Base-by-base conservation (phyloP, 2,113 vertebrate species). In the Peromyscus maniculatus region DNA sequence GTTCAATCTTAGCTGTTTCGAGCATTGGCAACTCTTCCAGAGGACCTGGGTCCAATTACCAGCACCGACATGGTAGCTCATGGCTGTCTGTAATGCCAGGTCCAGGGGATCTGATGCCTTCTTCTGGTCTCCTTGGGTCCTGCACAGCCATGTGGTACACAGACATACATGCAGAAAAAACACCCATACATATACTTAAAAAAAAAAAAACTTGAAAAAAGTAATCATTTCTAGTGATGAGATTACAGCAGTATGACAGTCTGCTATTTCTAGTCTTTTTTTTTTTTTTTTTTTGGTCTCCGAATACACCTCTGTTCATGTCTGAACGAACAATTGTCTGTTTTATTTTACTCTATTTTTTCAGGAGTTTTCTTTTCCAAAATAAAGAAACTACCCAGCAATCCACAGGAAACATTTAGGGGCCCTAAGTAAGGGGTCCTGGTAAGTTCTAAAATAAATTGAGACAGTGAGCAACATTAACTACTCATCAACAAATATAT, bases 321-420 rank as follows among this genome's bases (percentile, higher is more conserved):
- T 77, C 49, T 93, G 71, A 94, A 64, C 67, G 75, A 72, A 87
- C 93, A 74, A 36, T 12, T 93, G 16, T 31, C 84, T n/a, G 31
- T 49, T 66, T 96, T 78, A 79, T 22, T 43, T 74, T 83, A 72
- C 0, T 33, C 71, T 5, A 43, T 87, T 91, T 28, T 52, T 91
- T 36, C 46, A 2, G 72, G 75, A 75, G 74, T 22, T 55, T 69
- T 95, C 1, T 8, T 94, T 39, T 86, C 3, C 46, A 87, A 67
- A 64, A 75, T 15, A 92, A 88, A 93, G 79, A 24, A 49, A 22
- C 33, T 84, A 17, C 52, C 71, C 69, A 10, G 59, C 8, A n/a
- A 7, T 82, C 64, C 59, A 26, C 8, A 6, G 57, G 52, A 89
- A 93, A 91, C 0, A 0, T 74, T 72, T n/a, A n/a, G 9, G n/a